Evolutionary conservation across 2,113 vertebrate species (phyloP).

Genomic region (Anarrhichthys ocellatus): DNA sequence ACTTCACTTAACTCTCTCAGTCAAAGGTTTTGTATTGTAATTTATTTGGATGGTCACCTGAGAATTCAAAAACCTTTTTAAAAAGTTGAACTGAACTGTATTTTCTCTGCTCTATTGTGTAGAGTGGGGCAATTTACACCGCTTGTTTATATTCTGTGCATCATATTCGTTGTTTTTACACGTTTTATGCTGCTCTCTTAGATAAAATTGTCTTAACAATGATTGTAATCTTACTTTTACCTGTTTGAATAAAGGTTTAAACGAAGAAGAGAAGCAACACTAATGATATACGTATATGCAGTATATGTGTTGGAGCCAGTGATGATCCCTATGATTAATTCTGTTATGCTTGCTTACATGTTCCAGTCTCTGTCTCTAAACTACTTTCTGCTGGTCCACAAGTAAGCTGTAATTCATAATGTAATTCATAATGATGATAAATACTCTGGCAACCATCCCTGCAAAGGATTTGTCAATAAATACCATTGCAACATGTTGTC

Average conservation of each 20-base stretch:
- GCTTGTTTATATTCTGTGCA: background rate
- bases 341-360: conserved; percentile 2
- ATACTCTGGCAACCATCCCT: conserved; percentile 22
- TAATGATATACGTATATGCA: background rate
- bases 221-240: background rate
- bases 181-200: background rate
- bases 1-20: background rate
- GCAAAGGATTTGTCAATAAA: conserved; percentile 37
- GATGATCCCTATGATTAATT: conserved; percentile 7
- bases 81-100: background rate
- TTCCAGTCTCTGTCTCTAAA: background rate
- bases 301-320: background rate
- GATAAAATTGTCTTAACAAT: background rate
- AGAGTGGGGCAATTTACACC: background rate
- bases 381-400: conserved; percentile 12
- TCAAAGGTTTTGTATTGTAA: background rate
- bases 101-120: background rate
- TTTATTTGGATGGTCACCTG: background rate
- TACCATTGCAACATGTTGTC: conserved; percentile 40
- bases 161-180: background rate
- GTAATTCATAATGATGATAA: conserved; percentile 55
- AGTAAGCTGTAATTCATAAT: too few species aligned
- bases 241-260: background rate
- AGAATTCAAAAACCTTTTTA: background rate
- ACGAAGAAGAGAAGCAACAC: background rate